A percentile compares a stretch with the other conserved stretches of the same genome.
These are phyloP conservation scores for Habropoda laboriosa DNA, from an alignment of 1,140 invertebrate genomes.

Conservation along the genomic window DNA sequence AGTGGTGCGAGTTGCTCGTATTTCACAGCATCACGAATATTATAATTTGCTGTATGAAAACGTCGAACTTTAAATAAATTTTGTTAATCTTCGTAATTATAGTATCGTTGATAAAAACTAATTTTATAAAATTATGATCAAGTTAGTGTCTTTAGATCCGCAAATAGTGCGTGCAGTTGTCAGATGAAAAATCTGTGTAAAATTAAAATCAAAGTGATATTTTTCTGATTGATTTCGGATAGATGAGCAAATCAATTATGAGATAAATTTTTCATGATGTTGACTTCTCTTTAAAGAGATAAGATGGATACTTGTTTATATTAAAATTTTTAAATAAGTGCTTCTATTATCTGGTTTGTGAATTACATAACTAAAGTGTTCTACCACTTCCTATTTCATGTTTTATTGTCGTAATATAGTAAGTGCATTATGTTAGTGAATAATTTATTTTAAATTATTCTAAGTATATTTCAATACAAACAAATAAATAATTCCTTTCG, in stretches of 20 bases:
- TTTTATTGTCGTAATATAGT: no score
- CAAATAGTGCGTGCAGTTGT: not conserved
- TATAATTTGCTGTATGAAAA: no score
- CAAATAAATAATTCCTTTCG: no score
- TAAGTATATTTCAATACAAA: no score
- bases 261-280: not conserved
- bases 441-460: no score
- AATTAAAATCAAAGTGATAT: no score
- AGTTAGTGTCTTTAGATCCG: no score
- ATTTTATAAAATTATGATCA: not conserved
- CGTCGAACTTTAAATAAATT: no score
- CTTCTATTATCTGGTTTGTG: no score
- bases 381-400: no score
- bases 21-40: not conserved
- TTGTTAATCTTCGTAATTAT: not conserved
- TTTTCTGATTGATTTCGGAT: not conserved
- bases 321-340: not conserved
- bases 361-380: not conserved
- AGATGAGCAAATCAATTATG: not conserved
- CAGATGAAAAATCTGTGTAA: no score
- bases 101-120: not conserved
- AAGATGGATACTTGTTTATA: not conserved
- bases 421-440: no score
- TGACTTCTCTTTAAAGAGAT: not conserved
- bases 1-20: not conserved